phyloP scores from a whole-genome alignment of 2,888 invertebrate genomes.

The Xestia ashworthii region DNA sequence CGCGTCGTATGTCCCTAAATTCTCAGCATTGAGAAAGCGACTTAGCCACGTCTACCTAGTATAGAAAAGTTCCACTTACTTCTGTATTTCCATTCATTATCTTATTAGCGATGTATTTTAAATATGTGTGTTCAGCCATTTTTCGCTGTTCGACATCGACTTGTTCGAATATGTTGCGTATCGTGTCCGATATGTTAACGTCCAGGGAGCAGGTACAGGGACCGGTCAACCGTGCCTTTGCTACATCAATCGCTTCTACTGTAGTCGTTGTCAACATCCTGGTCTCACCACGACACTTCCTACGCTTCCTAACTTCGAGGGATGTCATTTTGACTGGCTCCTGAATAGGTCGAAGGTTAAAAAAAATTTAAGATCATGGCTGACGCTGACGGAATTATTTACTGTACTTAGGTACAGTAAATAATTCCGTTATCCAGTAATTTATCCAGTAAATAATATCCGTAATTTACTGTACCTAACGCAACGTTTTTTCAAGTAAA shows the following conservation, averaged over 20 bases:
- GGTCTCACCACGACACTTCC: slow-evolving; percentile 70
- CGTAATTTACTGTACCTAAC: too few relatives aligned
- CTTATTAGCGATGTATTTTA: slow-evolving; percentile 86
- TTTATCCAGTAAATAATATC: too few relatives aligned
- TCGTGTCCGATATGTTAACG: slow-evolving; percentile 83
- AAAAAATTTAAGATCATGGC: neutral
- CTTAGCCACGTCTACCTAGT: neutral
- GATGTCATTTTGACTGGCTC: slow-evolving; percentile 76
- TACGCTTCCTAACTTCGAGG: slow-evolving; percentile 73
- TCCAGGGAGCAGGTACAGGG: slow-evolving; percentile 86
- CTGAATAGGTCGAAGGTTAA: slow-evolving; percentile 63
- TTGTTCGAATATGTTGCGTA: slow-evolving; percentile 86
- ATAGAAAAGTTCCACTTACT: slow-evolving; percentile 69
- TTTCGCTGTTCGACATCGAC: slow-evolving; percentile 84
- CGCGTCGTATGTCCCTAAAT: neutral
- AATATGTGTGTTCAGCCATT: slow-evolving; percentile 81
- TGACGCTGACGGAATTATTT: neutral
- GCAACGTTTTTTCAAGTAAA: too few relatives aligned
- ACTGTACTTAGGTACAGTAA: too few relatives aligned
- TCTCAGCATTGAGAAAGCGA: neutral
- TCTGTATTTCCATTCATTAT: slow-evolving; percentile 79
- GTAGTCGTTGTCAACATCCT: slow-evolving; percentile 81
- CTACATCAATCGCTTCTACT: slow-evolving; percentile 83
- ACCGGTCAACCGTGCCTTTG: slow-evolving; percentile 75
- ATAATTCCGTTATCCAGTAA: too few relatives aligned